Percentiles rank a stretch among this genome's conserved stretches.
Conservation (phyloP, 2,113 vertebrate genomes). For the Dasyornis broadbenti region DNA sequence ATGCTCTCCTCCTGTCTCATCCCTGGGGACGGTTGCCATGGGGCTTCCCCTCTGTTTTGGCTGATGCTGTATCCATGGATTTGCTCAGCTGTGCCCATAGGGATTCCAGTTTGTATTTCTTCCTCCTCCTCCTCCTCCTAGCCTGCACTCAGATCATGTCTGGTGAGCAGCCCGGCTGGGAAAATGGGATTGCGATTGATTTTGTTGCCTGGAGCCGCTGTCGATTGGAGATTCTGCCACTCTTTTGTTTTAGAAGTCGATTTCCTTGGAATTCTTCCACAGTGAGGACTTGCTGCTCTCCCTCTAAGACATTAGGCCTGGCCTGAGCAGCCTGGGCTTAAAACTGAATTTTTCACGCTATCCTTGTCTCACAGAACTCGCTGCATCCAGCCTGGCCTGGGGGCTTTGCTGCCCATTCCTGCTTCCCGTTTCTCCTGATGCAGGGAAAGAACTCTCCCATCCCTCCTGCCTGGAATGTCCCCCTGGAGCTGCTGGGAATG, state of each 20-base stretch:
- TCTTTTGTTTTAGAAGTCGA: not conserved
- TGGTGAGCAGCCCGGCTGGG: not conserved
- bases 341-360: not conserved
- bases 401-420: not conserved
- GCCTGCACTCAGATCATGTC: not conserved
- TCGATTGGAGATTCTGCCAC: not conserved
- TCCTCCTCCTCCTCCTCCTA: not conserved
- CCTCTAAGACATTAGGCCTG: not conserved
- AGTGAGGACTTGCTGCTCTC: not conserved
- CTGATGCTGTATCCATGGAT: not conserved
- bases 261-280: not conserved
- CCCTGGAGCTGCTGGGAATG: not conserved
- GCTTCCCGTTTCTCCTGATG: not conserved
- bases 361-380: not conserved
- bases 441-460: not conserved
- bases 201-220: not conserved
- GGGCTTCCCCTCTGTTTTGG: not conserved
- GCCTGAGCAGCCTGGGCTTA: not conserved
- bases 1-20: not conserved
- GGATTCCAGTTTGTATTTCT: not conserved
- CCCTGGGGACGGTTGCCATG: not conserved
- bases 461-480: not conserved
- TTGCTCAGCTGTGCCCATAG: not conserved
- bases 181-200: not conserved
- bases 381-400: fast-evolving